A percentile compares a stretch with the other conserved stretches of the same genome.
These are phyloP conservation scores for Neodontobutis hainanensis DNA, from an alignment of 2,113 vertebrate genomes.

Conservation along the genomic window DNA sequence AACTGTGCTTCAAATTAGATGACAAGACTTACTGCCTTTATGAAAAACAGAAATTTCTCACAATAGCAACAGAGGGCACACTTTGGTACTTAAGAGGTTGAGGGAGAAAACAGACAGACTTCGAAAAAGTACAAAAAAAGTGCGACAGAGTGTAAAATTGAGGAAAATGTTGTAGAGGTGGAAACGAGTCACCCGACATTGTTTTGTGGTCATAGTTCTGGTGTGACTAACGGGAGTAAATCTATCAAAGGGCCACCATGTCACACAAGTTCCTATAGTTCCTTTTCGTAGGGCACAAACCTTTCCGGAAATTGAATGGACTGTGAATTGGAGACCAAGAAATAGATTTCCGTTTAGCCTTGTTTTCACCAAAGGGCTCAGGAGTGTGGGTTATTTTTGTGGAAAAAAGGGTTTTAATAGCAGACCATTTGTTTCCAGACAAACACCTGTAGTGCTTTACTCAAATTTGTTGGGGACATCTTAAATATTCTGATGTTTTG, in stretches of 20 bases:
- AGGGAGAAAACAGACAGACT: background rate
- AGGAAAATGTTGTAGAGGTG: background rate
- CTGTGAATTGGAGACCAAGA: background rate
- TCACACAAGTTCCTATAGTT: background rate
- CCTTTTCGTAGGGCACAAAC: background rate
- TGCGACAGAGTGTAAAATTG: background rate
- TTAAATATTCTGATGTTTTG: too few species aligned
- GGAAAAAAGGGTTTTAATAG: background rate
- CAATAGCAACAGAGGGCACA: background rate
- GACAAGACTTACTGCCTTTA: background rate
- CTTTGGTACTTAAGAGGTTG: background rate
- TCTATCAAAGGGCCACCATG: constrained; percentile 5
- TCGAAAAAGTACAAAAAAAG: background rate
- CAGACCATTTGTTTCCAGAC: background rate
- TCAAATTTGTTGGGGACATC: too few species aligned
- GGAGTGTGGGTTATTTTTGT: background rate
- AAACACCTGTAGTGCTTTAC: too few species aligned
- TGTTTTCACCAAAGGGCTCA: background rate
- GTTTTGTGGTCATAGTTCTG: constrained; percentile 10
- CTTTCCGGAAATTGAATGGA: constrained; percentile 11
- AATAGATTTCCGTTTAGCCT: constrained; percentile 6
- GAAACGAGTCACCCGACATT: background rate
- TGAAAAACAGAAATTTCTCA: background rate
- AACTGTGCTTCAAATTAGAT: background rate
- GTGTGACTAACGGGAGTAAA: constrained; percentile 24